Base-by-base conservation (phyloP, 2,888 invertebrate genomes). In the Xestobium rufovillosum region DNA sequence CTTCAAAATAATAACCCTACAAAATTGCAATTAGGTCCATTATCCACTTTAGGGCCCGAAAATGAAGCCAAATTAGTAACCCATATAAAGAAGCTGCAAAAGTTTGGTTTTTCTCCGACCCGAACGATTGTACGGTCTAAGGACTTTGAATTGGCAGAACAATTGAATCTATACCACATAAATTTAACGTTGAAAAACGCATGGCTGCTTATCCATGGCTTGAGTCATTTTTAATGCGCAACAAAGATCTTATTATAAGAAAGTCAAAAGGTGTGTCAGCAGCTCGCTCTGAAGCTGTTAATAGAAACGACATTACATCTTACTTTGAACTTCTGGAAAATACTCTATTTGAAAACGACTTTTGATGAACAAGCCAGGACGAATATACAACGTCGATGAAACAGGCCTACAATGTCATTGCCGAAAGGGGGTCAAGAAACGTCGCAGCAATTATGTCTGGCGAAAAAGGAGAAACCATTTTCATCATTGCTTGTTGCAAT, bases 11-110 rank as follows among this genome's bases (percentile, higher is more conserved):
- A 19, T 32, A 32, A 14, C 9, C 9, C 16, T 10, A 15, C 15
- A 32, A 32, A 10, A 32, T n/a, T 32, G n/a, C 17, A 32, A 12
- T 25, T 27, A 15, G 34, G 26, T 12, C 34, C 34, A 33, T 12
- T 15, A 19, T 19, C 23, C 6, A 27, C 28, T 9, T 10, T 27
- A 10, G 28, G 28, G 6, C 6, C 6, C 8, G 28, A 27, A 10
- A 27, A 27, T 10, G 28, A 27, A 27, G 28, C 28, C 6, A 27
- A 27, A 10, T 10, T 27, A n/a, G 23, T 19, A 19, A 19, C 6
- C 23, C 23, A 19, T n/a, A 19, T 19, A 8, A 9, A 27, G 10
- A 10, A 9, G 10, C 10, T 10, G 6, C 12, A 27, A 10, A 27
- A 27, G 10, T 26, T 26, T 33, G 23, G 26, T 14, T 32, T 32